Evolutionary conservation across 2,888 invertebrate species (phyloP).

Genomic region (Fragum whitleyi): DNA sequence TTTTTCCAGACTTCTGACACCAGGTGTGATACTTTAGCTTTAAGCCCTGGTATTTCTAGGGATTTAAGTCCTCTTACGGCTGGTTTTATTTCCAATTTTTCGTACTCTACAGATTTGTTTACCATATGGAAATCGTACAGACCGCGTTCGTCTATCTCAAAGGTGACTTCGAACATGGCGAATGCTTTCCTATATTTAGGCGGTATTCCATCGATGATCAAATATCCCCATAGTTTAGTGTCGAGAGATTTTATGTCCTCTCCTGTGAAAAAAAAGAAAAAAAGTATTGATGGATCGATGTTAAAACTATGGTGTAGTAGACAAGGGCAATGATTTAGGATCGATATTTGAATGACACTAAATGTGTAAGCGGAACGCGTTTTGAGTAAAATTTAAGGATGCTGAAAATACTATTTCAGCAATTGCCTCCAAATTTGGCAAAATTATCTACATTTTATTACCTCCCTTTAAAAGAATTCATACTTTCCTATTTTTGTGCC

Average conservation of each 20-base stretch:
- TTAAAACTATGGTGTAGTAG: too few species aligned
- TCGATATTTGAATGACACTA: too few species aligned
- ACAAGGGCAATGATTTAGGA: too few species aligned
- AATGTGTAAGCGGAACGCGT: too few species aligned
- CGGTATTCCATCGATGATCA: background rate
- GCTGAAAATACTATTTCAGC: too few species aligned
- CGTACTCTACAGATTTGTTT: background rate
- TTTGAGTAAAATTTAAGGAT: too few species aligned
- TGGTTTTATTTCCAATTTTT: slow-evolving; percentile 3
- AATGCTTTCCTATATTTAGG: slow-evolving; percentile 8
- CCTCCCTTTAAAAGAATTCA: too few species aligned
- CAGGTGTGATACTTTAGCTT: background rate
- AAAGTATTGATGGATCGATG: background rate
- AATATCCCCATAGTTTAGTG: background rate
- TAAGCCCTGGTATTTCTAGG: background rate
- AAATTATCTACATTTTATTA: too few species aligned
- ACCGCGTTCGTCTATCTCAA: slow-evolving; percentile 10
- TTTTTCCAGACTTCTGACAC: background rate
- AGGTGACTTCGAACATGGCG: background rate
- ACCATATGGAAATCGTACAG: slow-evolving; percentile 2
- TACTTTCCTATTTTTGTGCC: too few species aligned
- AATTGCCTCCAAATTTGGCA: too few species aligned
- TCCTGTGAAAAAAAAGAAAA: background rate
- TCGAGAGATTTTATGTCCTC: background rate
- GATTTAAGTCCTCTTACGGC: slow-evolving; percentile 5